Evolutionary conservation across 2,888 invertebrate species (phyloP).

Genomic region (Protodeltote pygarga): DNA sequence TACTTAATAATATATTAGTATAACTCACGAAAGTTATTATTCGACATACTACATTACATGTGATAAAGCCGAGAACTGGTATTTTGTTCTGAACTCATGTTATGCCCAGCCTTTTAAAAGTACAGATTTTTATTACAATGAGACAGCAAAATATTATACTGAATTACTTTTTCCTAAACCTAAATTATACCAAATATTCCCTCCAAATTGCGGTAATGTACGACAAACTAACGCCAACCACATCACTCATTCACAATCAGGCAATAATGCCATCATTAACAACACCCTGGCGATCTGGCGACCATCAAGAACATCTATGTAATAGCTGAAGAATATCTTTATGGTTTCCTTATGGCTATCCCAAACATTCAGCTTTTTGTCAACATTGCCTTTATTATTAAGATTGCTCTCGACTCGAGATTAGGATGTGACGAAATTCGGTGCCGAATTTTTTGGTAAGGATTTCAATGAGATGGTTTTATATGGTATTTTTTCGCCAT

Average conservation of each 20-base stretch:
- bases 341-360: conserved; percentile 14
- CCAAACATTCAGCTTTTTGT: conserved; percentile 10
- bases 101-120: too few species aligned
- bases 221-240: background rate
- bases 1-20: too few species aligned
- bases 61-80: too few species aligned
- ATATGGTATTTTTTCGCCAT: too few species aligned
- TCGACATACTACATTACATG: too few species aligned
- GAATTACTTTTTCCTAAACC: too few species aligned
- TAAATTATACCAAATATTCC: too few species aligned
- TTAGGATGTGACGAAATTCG: background rate
- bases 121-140: too few species aligned
- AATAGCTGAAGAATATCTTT: conserved; percentile 6
- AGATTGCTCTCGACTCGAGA: conserved; percentile 6
- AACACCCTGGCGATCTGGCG: conserved; percentile 24
- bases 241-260: background rate
- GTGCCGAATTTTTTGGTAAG: background rate
- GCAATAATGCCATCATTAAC: conserved; percentile 7
- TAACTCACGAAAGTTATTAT: too few species aligned
- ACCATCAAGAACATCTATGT: conserved; percentile 10
- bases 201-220: background rate
- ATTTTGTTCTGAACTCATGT: too few species aligned
- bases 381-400: conserved; percentile 8
- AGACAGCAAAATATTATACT: too few species aligned
- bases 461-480: too few species aligned